phyloP scores from a whole-genome alignment of 2,113 vertebrate species.

The Thunnus thynnus region DNA sequence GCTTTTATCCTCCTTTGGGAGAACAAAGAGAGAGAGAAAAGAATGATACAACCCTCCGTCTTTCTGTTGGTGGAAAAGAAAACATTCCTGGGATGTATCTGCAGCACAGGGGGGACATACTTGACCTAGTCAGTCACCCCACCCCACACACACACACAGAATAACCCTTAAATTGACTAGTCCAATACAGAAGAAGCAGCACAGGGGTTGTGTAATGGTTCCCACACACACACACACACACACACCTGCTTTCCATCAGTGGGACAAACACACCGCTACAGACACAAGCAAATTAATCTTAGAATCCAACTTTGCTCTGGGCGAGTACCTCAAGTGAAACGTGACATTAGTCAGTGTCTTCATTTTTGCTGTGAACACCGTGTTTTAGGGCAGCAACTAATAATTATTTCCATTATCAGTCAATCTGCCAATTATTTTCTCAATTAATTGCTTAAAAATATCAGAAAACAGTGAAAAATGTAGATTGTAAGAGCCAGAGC shows the following conservation, averaged over 20 bases:
- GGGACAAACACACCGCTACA: background rate
- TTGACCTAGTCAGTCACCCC: constrained; percentile 48
- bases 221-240: constrained; percentile 16
- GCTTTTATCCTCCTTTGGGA: background rate
- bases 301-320: background rate
- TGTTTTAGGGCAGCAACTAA: too few relatives aligned
- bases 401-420: too few relatives aligned
- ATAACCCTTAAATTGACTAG: constrained; percentile 29
- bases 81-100: constrained; percentile 74
- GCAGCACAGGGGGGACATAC: constrained; percentile 52
- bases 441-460: too few relatives aligned
- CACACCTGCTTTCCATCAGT: constrained; percentile 33
- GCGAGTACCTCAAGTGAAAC: background rate
- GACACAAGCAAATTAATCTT: constrained; percentile 3
- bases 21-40: constrained; percentile 3
- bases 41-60: constrained; percentile 40
- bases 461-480: too few relatives aligned
- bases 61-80: constrained; percentile 69
- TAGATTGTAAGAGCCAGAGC: too few relatives aligned
- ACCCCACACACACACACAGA: constrained; percentile 7
- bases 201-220: constrained; percentile 32
- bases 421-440: too few relatives aligned
- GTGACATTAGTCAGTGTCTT: constrained; percentile 8
- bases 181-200: constrained; percentile 16
- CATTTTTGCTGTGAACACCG: too few relatives aligned